These are phyloP conservation scores for Porites lobata DNA, from an alignment of 92 coral and sea anemone genomes.

Conservation along the genomic window DNA sequence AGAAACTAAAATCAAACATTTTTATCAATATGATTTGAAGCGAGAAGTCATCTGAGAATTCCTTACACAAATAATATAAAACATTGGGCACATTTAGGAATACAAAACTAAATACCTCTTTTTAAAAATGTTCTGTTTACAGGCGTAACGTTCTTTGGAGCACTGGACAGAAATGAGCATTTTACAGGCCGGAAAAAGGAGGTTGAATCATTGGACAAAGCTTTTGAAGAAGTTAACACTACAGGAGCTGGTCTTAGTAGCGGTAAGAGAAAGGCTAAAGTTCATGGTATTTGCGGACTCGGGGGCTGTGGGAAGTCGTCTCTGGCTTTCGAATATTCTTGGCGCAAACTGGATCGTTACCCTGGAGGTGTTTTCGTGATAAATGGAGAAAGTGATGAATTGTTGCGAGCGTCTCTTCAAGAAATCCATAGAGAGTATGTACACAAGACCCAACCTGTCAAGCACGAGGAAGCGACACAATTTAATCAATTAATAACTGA, in stretches of 20 bases:
- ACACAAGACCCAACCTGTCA: neutral
- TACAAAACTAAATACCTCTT: too few relatives aligned
- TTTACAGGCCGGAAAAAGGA: conserved; percentile 58
- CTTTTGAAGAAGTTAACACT: neutral
- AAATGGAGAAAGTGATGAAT: conserved; percentile 54
- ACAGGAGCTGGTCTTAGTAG: neutral
- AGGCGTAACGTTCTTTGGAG: too few relatives aligned
- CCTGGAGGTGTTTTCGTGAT: conserved; percentile 64
- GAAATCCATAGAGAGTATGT: neutral
- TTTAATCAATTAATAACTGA: conserved; percentile 45
- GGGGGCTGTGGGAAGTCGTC: conserved; percentile 58
- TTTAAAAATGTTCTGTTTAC: too few relatives aligned
- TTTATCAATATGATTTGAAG: too few relatives aligned
- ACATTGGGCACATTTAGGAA: too few relatives aligned
- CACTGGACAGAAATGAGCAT: conserved; percentile 60
- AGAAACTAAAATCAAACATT: too few relatives aligned
- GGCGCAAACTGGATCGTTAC: conserved; percentile 37
- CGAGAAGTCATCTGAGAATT: too few relatives aligned
- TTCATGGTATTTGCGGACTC: conserved; percentile 13
- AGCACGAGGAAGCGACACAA: neutral
- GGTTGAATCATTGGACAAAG: conserved; percentile 18
- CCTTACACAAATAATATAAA: too few relatives aligned
- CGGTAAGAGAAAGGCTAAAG: conserved; percentile 1
- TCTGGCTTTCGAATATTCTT: conserved; percentile 60
- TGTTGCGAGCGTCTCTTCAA: conserved; percentile 24